Conservation (phyloP, 2,888 invertebrate genomes). For the Callosobruchus maculatus region DNA sequence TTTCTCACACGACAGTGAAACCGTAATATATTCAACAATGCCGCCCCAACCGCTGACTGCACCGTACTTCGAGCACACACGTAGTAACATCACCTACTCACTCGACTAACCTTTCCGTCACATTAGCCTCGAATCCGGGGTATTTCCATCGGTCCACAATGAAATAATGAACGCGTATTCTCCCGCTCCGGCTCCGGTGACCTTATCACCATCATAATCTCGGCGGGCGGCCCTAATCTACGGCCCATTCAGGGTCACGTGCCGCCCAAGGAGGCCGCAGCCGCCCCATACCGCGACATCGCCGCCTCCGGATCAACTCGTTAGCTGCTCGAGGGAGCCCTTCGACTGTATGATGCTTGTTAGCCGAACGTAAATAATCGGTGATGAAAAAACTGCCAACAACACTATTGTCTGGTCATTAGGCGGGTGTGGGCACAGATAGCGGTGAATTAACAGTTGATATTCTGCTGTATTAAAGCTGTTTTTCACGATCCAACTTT, state of each 20-base stretch:
- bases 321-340: background rate
- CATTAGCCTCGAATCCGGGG: background rate
- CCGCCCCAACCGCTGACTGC: too few species aligned
- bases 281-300: background rate
- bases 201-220: background rate
- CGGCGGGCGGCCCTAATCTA: background rate
- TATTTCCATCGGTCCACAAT: background rate
- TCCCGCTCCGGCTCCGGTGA: background rate
- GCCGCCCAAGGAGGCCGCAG: background rate
- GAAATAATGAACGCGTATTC: background rate
- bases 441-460: background rate
- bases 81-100: background rate
- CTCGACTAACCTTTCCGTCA: background rate
- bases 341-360: background rate
- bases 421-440: background rate
- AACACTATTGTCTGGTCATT: background rate
- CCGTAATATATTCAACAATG: too few species aligned
- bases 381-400: background rate
- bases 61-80: background rate
- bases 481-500: too few species aligned
- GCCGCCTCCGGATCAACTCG: background rate
- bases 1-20: too few species aligned
- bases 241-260: background rate
- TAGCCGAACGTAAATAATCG: background rate
- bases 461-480: too few species aligned